phyloP scores from a whole-genome alignment of 2,113 vertebrate genomes.

The Alethe diademata region DNA sequence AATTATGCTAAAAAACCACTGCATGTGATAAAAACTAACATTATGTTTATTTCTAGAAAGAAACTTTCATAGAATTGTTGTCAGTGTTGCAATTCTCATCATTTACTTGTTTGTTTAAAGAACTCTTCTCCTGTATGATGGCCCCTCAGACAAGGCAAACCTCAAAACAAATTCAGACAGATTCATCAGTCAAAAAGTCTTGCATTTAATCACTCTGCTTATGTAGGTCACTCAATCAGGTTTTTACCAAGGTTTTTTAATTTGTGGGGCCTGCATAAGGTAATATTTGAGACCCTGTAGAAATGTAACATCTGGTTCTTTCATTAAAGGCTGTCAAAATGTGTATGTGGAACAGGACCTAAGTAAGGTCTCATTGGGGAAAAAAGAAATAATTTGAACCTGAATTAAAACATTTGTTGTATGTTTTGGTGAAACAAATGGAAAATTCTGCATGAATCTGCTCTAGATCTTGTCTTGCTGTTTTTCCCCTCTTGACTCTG shows the following conservation, averaged over 20 bases:
- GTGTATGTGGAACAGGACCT: background rate
- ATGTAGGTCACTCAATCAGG: background rate
- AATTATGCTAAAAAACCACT: conserved; percentile 1
- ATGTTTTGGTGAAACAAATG: background rate
- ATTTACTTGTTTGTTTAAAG: background rate
- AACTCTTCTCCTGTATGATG: background rate
- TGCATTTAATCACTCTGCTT: background rate
- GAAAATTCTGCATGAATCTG: background rate
- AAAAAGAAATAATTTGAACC: background rate
- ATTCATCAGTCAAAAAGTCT: background rate
- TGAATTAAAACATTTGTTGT: background rate
- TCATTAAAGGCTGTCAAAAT: conserved; percentile 16
- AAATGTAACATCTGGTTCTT: conserved; percentile 10
- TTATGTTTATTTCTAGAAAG: background rate
- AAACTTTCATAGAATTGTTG: background rate
- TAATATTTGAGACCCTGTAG: background rate
- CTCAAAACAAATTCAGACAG: background rate
- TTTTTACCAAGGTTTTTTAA: background rate
- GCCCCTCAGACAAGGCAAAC: background rate
- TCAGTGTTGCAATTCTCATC: background rate
- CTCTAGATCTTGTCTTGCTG: background rate
- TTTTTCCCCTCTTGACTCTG: background rate
- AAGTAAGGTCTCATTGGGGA: background rate
- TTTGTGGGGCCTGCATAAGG: background rate
- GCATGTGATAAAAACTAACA: background rate